Evolutionary conservation across 2,888 invertebrate genomes (phyloP), one percentile per base, ranked within the genome.

Genomic region (Eudasyphora cyanicolor): DNA sequence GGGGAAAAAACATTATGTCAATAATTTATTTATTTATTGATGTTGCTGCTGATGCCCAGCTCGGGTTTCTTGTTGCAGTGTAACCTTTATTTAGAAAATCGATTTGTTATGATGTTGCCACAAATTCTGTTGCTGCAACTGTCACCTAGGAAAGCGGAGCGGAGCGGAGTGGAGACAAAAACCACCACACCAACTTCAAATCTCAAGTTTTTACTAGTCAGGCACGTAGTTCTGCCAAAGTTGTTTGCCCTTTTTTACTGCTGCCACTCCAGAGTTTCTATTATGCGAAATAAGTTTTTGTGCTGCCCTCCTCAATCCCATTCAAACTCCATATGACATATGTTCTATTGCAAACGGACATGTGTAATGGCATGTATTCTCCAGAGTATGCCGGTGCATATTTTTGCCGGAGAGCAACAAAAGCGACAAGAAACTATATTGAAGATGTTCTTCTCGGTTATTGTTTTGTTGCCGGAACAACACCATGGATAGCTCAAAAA

Each of bases 341-440:
- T 90, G 89, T 90, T 90, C 89, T 89, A 89, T 88, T 88, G 87
- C 89, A 89, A 89, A 89, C 87, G 87, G 85, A 87, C 89, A 89
- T 88, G 86, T 87, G 87, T 86, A 89, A 86, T 88, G 88, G 88
- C 89, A 89, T 88, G 88, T 88, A 89, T 86, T 90, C 89, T 88
- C 89, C 83, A 38, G 88, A 84, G 88, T 84, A 87, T 85, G 71
- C 49, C 60, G 42, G 29, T 76, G 73, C 49, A 83, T 74, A 77
- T 77, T 83, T 82, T 79, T 79, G 51, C 71, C n/a, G n/a, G n/a
- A n/a, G n/a, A n/a, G n/a, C n/a, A n/a, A n/a, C n/a, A n/a, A n/a
- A n/a, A n/a, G n/a, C n/a, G n/a, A n/a, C n/a, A n/a, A n/a, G 49
- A 69, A 73, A 76, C 70, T 24, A 51, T 67, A 51, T n/a, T 76